Conservation (phyloP, 2,888 invertebrate genomes). For the Galerucella pusilla region DNA sequence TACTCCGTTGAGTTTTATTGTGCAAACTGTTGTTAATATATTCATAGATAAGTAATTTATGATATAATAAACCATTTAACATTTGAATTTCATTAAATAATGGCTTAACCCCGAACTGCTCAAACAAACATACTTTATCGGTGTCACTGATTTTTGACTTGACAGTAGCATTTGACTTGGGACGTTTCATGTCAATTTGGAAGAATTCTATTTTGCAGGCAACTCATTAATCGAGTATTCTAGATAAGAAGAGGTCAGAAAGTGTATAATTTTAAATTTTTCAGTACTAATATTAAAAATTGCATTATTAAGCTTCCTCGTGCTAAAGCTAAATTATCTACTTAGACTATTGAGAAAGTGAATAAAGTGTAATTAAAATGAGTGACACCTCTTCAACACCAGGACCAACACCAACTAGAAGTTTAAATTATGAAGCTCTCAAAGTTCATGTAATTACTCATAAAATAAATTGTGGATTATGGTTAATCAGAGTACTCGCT, state of each 20-base stretch:
- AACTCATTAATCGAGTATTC: background rate
- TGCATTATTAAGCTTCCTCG: background rate
- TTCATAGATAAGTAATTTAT: too few species aligned
- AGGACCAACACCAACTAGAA: conserved; percentile 56
- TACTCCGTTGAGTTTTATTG: too few species aligned
- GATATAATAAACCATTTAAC: too few species aligned
- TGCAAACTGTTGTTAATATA: too few species aligned
- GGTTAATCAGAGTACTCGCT: conserved; percentile 87
- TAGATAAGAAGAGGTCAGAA: conserved; percentile 4
- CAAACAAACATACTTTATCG: too few species aligned
- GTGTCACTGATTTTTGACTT: too few species aligned
- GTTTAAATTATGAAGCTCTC: conserved; percentile 70
- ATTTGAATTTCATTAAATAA: too few species aligned
- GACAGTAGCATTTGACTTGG: too few species aligned
- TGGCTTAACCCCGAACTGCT: too few species aligned
- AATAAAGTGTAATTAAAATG: conserved; percentile 35
- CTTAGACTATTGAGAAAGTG: background rate
- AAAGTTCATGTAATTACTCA: conserved; percentile 81
- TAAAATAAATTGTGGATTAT: conserved; percentile 88
- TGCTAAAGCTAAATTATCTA: background rate
- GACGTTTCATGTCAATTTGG: background rate
- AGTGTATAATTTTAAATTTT: conserved; percentile 13
- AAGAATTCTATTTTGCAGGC: background rate
- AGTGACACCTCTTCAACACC: conserved; percentile 32
- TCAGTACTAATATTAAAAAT: background rate